Conservation (phyloP, 2,113 vertebrate genomes). For the Platanista minor region DNA sequence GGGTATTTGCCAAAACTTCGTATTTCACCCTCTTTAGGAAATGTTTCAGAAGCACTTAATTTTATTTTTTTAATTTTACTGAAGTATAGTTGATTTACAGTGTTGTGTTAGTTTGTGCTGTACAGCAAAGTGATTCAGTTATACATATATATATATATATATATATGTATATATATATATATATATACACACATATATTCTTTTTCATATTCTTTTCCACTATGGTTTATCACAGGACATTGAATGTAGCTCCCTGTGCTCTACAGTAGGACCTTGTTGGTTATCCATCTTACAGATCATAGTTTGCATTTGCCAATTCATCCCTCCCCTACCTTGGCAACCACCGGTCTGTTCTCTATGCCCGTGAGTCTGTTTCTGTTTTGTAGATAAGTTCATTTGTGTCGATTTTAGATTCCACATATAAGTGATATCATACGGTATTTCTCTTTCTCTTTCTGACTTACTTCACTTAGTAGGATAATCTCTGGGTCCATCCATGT, state of each 20-base stretch:
- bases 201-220: background rate
- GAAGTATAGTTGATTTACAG: background rate
- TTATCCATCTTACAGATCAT: background rate
- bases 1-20: background rate
- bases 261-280: background rate
- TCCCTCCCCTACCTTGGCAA: background rate
- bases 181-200: background rate
- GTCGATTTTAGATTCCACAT: background rate
- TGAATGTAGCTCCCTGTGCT: background rate
- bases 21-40: background rate
- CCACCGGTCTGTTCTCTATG: background rate
- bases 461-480: background rate
- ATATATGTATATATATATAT: too few species aligned
- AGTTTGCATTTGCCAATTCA: background rate
- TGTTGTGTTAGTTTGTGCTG: background rate
- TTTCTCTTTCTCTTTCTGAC: background rate
- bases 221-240: background rate
- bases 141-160: too few species aligned
- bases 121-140: background rate
- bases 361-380: background rate
- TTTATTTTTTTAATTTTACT: background rate
- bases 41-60: background rate
- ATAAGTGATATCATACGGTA: background rate
- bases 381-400: background rate
- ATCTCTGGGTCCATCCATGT: background rate